Evolutionary conservation across 2,797 vertebrate species (phyloP), one percentile per base, ranked within the genome.

Genomic region (Parotocinclus haroldoi): DNA sequence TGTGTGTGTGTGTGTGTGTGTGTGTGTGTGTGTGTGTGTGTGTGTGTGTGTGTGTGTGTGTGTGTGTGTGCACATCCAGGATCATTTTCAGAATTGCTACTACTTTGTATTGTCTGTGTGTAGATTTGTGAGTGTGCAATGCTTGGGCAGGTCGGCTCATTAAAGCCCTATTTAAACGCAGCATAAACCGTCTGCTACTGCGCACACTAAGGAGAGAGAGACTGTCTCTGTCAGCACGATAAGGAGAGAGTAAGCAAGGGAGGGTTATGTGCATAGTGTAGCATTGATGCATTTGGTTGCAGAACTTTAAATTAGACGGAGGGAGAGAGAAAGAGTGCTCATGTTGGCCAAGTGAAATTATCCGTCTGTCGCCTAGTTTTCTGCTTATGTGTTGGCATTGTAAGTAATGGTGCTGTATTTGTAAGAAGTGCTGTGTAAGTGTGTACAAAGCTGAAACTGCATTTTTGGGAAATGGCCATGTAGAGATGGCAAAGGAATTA

Each of bases 91-190:
- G 37, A 48, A 54, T 39, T 17, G 42, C 55, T 55, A 48, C 12
- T 18, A 36, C 16, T 36, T 40, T 40, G 10, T 57, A 14, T 48
- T n/a, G 18, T 19, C 7, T 37, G 42, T 61, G 54, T 64, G 56
- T 36, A 42, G 39, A 64, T 64, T 58, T 58, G 46, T 55, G 65
- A n/a, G 54, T 17, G 19, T 7, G 36, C 3, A 83, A 89, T 87
- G 88, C 84, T 85, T 81, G 82, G 86, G 86, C 87, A 86, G 85
- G 82, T 88, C 84, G 87, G 82, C 82, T 89, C 88, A 89, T 91
- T 89, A 89, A 82, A 76, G 72, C 64, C 78, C 80, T 78, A 80
- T 56, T 74, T 66, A 62, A 66, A 66, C 67, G 66, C 84, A 83
- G 80, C 86, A 83, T 86, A 82, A 83, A 81, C 83, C 83, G 84